Base-by-base conservation (phyloP, 2,113 vertebrate species). In the Raphicerus campestris region DNA sequence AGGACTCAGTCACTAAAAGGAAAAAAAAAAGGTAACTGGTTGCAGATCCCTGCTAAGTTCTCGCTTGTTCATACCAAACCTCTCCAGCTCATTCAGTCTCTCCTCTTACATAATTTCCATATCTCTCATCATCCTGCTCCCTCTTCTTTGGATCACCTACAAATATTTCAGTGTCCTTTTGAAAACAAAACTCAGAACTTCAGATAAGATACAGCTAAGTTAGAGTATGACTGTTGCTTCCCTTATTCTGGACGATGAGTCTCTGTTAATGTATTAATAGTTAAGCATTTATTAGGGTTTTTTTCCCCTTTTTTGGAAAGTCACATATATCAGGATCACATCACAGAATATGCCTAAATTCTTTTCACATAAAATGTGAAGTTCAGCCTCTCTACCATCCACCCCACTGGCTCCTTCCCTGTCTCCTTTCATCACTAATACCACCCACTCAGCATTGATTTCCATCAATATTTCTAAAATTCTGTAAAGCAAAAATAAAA, bases 401-500 rank as follows among this genome's bases (percentile, higher is more conserved):
- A 32, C 16, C 15, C 19, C 8, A 53, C 53, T 32, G 80, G 2
- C 17, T 16, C 42, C 51, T 77, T 19, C 13, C 55, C 77, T 42
- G 16, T 24, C 42, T 28, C 6, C 14, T 89, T 78, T 17, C 49
- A 70, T 47, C 10, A 45, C 22, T 11, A 66, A 73, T 26, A 58
- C 28, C 56, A 87, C 16, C 9, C 14, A 82, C 35, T n/a, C 42
- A 77, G 26, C 16, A 63, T 4, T 35, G 35, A 45, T 28, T 19
- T 11, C 2, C 28, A 83, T 47, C 85, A 58, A 80, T 70, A 89
- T 84, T 86, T 88, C 92, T 60, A 89, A 53, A 80, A 7, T 28
- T 87, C 32, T 73, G 32, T 49, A 78, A 95, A 88, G 3, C n/a
- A 94, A 81, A 97, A 95, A 55, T n/a, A 85, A 84, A 49, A 39